Conservation (phyloP, 2,797 vertebrate genomes). For the Lindbergichthys nudifrons region DNA sequence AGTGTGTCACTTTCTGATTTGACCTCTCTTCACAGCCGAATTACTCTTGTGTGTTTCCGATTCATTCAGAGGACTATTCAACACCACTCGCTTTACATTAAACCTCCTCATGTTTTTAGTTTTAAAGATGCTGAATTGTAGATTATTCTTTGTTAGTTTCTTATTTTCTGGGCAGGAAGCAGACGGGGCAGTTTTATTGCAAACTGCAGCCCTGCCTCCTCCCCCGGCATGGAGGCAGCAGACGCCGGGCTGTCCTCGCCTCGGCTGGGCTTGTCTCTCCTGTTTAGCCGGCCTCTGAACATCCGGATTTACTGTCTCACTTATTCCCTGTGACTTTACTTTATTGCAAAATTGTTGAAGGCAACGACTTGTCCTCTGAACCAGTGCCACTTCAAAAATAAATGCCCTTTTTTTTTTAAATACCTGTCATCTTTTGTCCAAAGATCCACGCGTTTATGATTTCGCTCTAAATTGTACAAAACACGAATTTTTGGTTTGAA, state of each 20-base stretch:
- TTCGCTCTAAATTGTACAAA: slow-evolving; percentile 19
- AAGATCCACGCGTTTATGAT: slow-evolving; percentile 26
- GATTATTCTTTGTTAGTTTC: slow-evolving; percentile 57
- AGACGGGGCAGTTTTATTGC: slow-evolving; percentile 40
- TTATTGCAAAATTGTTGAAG: slow-evolving; percentile 60
- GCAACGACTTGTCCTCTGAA: slow-evolving; percentile 31
- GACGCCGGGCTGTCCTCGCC: slow-evolving; percentile 64
- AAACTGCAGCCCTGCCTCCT: slow-evolving; percentile 31
- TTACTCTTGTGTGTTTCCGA: slow-evolving; percentile 52
- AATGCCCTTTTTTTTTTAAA: slow-evolving; percentile 6
- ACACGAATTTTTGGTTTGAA: slow-evolving; percentile 4
- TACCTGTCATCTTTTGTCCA: slow-evolving; percentile 32
- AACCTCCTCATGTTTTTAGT: slow-evolving; percentile 8
- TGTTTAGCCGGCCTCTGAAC: slow-evolving; percentile 46
- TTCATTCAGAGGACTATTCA: slow-evolving; percentile 43
- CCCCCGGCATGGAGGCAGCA: slow-evolving; percentile 55
- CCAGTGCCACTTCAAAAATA: neutral
- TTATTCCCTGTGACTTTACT: slow-evolving; percentile 57
- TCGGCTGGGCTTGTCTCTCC: slow-evolving; percentile 60
- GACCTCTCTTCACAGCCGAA: slow-evolving; percentile 62
- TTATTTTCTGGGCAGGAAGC: slow-evolving; percentile 16
- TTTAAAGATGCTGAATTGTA: slow-evolving; percentile 50
- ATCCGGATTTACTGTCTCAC: slow-evolving; percentile 46
- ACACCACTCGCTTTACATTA: slow-evolving; percentile 16
- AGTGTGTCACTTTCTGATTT: slow-evolving; percentile 67